Conservation (phyloP, 2,113 vertebrate genomes). For the Crypturellus undulatus region DNA sequence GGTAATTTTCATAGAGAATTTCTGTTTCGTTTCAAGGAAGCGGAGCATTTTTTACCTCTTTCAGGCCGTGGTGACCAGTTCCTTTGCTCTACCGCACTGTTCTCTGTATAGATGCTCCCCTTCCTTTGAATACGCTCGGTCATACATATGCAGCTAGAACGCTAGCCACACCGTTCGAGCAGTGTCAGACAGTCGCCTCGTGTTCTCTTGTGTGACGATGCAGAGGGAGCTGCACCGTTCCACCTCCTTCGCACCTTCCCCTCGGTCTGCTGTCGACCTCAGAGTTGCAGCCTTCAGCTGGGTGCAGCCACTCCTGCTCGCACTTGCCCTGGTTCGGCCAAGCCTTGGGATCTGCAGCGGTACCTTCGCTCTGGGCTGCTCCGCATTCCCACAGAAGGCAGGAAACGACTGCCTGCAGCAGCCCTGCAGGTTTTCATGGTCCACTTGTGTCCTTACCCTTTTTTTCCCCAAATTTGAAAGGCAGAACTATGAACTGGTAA, state of each 20-base stretch:
- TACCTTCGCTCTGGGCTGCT: not conserved
- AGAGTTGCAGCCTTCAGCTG: not conserved
- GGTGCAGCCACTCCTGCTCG: not conserved
- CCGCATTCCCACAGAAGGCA: not conserved
- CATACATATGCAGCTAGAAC: not conserved
- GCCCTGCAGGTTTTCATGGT: fast-evolving
- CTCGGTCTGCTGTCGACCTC: not conserved
- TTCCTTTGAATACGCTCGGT: not conserved
- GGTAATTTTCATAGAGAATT: not conserved
- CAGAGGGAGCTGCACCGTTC: not conserved
- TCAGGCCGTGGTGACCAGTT: not conserved
- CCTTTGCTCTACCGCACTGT: not conserved
- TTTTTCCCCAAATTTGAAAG: not conserved
- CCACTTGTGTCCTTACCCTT: not conserved
- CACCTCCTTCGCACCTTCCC: not conserved
- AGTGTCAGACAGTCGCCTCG: fast-evolving
- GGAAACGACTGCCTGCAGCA: not conserved
- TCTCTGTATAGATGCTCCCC: not conserved
- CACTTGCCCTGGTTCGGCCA: not conserved
- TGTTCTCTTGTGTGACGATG: fast-evolving
- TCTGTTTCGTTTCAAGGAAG: not conserved
- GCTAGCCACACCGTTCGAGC: fast-evolving
- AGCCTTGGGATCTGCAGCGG: not conserved
- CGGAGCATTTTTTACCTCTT: not conserved
- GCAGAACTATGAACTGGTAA: not conserved